These are phyloP conservation scores for Rhynchomys soricoides DNA, from an alignment of 2,113 vertebrate genomes.

Conservation along the genomic window DNA sequence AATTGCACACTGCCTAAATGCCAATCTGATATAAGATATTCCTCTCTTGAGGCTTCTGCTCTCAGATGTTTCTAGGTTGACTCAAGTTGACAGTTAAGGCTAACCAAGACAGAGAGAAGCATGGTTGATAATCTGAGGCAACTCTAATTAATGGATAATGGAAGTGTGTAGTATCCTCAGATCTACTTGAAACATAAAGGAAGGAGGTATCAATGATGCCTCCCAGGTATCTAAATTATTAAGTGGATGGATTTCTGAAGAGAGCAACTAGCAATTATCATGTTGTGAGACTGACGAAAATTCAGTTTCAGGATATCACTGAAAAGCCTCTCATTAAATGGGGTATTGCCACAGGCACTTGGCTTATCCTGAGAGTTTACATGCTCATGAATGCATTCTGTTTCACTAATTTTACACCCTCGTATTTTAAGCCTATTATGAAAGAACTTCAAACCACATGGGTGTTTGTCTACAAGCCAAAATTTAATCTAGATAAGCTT, in stretches of 20 bases:
- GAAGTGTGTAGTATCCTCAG: not conserved
- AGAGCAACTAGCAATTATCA: not conserved
- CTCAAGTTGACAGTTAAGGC: not conserved
- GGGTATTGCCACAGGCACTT: constrained; percentile 37
- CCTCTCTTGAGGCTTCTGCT: not conserved
- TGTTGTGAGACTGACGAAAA: not conserved
- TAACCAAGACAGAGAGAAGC: not conserved
- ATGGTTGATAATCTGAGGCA: not conserved
- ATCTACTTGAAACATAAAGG: not conserved
- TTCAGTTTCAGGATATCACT: not conserved
- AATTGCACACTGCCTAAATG: not conserved
- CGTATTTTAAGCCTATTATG: constrained; percentile 63
- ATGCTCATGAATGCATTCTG: constrained; percentile 74
- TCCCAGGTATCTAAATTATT: not conserved
- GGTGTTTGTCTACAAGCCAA: constrained; percentile 64
- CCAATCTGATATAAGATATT: not conserved
- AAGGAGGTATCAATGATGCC: not conserved
- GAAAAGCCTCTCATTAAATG: constrained; percentile 33
- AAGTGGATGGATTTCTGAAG: not conserved
- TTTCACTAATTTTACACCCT: constrained; percentile 62
- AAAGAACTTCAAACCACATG: constrained; percentile 71
- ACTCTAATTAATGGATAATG: not conserved
- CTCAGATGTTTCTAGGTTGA: too few relatives aligned
- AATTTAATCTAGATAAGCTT: constrained; percentile 62
- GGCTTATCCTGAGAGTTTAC: constrained; percentile 75